Percentiles rank a stretch among this genome's conserved stretches.
Evolutionary conservation across 2,797 vertebrate genomes (phyloP).

Genomic region (Sebastes trivittatus): DNA sequence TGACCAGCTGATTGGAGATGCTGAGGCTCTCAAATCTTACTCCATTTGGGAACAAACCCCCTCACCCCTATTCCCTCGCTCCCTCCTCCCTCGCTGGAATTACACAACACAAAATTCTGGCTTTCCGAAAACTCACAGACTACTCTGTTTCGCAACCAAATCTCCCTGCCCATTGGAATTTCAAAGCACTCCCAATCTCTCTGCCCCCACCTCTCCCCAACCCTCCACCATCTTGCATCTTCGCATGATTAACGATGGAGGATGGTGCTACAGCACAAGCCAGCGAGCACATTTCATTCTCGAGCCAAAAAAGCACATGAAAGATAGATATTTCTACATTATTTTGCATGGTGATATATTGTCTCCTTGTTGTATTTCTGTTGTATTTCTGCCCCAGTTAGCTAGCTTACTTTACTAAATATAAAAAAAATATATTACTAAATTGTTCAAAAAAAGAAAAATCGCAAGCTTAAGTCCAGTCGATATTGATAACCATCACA

Average conservation of each 20-base stretch:
- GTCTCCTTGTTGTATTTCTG: neutral
- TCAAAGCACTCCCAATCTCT: conserved; percentile 47
- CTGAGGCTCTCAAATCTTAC: conserved; percentile 20
- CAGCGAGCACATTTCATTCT: conserved; percentile 32
- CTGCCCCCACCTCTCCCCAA: neutral
- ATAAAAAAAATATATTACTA: neutral
- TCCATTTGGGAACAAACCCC: conserved; percentile 17
- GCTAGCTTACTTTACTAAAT: neutral
- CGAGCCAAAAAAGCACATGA: conserved; percentile 44
- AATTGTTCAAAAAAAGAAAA: neutral
- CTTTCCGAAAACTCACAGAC: conserved; percentile 39
- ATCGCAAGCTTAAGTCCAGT: neutral
- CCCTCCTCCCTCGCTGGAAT: conserved; percentile 27
- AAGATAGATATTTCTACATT: conserved; percentile 32
- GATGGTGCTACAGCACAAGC: conserved; percentile 22
- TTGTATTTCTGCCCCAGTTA: conserved; percentile 13
- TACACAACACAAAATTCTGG: conserved; percentile 47
- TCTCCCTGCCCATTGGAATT: conserved; percentile 51
- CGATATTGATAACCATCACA: neutral
- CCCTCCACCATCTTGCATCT: conserved; percentile 27
- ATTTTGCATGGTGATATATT: conserved; percentile 13
- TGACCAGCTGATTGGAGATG: conserved; percentile 7
- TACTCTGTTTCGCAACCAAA: conserved; percentile 52
- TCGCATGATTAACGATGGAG: conserved; percentile 41
- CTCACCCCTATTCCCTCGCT: neutral